Evolutionary conservation across 2,113 vertebrate genomes (phyloP).

Genomic region (Procavia capensis): DNA sequence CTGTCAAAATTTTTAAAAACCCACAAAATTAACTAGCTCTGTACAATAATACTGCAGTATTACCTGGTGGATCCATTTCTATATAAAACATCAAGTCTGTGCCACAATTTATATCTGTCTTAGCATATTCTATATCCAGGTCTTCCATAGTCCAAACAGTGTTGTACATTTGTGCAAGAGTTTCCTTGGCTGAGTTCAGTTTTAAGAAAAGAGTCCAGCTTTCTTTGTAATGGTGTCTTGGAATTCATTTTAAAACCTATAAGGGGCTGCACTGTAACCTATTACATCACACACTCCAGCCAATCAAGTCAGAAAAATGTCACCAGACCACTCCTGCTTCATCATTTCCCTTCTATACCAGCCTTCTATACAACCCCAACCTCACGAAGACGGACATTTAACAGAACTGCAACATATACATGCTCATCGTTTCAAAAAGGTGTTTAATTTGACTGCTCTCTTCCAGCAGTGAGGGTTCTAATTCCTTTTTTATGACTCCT

Average conservation of each 20-base stretch:
- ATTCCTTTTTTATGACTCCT: slow-evolving; percentile 84
- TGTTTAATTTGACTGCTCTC: slow-evolving; percentile 73
- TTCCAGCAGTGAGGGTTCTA: slow-evolving; percentile 45
- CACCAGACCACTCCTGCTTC: slow-evolving; percentile 94
- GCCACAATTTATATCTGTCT: slow-evolving; percentile 89
- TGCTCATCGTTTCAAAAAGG: slow-evolving; percentile 75
- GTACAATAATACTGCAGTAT: slow-evolving; percentile 84
- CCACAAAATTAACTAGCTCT: slow-evolving; percentile 81
- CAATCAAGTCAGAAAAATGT: slow-evolving; percentile 95
- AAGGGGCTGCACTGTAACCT: slow-evolving; percentile 95
- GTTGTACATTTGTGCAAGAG: slow-evolving; percentile 88
- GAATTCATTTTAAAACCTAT: slow-evolving; percentile 93
- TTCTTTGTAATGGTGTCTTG: slow-evolving; percentile 90
- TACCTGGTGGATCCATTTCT: slow-evolving; percentile 94
- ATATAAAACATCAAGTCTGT: slow-evolving; percentile 91
- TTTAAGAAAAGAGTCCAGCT: slow-evolving; percentile 85
- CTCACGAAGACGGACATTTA: slow-evolving; percentile 72
- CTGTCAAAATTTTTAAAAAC: slow-evolving; percentile 72
- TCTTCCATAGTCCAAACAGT: slow-evolving; percentile 89
- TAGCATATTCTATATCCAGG: slow-evolving; percentile 89
- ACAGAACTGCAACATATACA: slow-evolving; percentile 68
- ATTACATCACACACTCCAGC: slow-evolving; percentile 98
- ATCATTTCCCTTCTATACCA: slow-evolving; percentile 89
- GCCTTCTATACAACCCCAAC: slow-evolving; percentile 85
- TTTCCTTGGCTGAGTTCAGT: slow-evolving; percentile 87